Base-by-base conservation (phyloP, 2,113 vertebrate genomes). In the Nettapus auritus region DNA sequence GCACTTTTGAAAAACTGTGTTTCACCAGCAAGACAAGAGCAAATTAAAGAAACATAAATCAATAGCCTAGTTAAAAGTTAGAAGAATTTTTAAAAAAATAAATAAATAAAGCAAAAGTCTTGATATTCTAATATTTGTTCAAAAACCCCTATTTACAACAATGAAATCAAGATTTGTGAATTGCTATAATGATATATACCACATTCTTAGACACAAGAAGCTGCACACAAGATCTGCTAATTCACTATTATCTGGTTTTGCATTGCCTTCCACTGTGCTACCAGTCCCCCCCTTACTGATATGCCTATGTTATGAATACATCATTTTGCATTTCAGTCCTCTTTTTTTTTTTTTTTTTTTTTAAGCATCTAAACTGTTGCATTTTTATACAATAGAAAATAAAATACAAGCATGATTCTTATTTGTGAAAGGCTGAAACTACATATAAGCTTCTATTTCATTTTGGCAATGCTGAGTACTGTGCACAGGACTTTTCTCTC, bases 81-180 rank as follows among this genome's bases (percentile, higher is more conserved):
- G 0, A 0, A 2, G 12, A 59, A 85, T 22, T 14, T 22, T 14
- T 6, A 50, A 52, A 29, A 46, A 29, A 44, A 36, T 2, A 50
- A 7, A 0, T 20, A 46, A 48, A 48, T 46, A 20, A 46, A 20
- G 22, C 20, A 48, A 48, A 48, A 48, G 22, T 76, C 13, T 31
- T 36, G 1, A 28, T 77, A 18, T 22, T 83, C 36, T 55, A 33
- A 31, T 23, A n/a, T 25, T 23, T 59, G 40, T 78, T 73, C 22
- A 29, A n/a, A 63, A 64, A 50, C 9, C 10, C 4, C 9, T n/a
- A 36, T 68, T 74, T 70, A 62, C 60, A 74, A 81, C 67, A 85
- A 62, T 20, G 15, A 40, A 79, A 74, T n/a, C 0, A 23, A 70
- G 36, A 59, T 74, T 57, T 66, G 33, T 91, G 12, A 31, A 33